These are phyloP conservation scores for Adelosebastes latens DNA, from an alignment of 2,797 vertebrate species.

Conservation along the genomic window DNA sequence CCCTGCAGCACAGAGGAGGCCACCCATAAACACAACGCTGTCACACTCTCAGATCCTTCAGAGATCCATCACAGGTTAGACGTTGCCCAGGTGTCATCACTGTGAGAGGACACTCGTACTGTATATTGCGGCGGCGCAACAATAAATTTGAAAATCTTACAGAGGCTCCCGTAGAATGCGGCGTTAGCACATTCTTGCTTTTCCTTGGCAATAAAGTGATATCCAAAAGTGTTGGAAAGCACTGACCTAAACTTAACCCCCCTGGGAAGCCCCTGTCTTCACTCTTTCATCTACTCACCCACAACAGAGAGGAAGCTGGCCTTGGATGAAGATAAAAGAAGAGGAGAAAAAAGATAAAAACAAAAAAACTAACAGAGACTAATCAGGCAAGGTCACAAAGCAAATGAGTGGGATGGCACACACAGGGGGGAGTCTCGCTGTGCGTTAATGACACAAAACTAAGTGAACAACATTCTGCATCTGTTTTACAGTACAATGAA, in stretches of 20 bases:
- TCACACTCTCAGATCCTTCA: background rate
- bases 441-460: conserved; percentile 18
- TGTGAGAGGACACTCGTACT: background rate
- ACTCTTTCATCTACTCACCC: conserved; percentile 56
- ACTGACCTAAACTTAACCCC: conserved; percentile 24
- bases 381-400: conserved; percentile 60
- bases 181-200: conserved; percentile 1
- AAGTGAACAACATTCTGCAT: conserved; percentile 1
- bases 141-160: background rate
- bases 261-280: conserved; percentile 16
- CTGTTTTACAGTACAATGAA: background rate
- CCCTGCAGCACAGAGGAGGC: conserved; percentile 76
- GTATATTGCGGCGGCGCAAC: background rate
- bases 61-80: background rate
- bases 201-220: conserved; percentile 1
- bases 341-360: background rate
- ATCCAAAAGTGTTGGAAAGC: conserved; percentile 25
- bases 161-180: background rate
- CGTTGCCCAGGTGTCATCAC: background rate
- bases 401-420: conserved; percentile 34
- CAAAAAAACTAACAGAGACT: background rate
- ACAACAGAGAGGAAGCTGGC: conserved; percentile 33
- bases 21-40: conserved; percentile 12
- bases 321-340: conserved; percentile 64
- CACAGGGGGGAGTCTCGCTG: background rate